Evolutionary conservation across 2,113 vertebrate genomes (phyloP), one percentile per base, ranked within the genome.

Genomic region (Otus sunia): DNA sequence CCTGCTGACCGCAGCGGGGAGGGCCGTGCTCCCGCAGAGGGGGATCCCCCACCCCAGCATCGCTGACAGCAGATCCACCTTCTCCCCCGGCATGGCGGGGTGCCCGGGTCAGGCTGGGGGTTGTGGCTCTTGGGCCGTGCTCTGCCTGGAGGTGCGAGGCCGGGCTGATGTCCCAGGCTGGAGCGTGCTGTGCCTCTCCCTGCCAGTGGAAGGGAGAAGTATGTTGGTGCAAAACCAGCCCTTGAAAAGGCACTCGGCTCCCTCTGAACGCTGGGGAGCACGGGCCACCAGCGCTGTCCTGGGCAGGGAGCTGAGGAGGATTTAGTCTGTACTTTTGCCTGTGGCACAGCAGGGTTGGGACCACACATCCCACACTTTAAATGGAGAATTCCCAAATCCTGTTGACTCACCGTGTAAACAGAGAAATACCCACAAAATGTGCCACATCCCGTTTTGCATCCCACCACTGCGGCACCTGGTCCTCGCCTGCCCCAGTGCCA

Each of bases 231-330:
- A 39, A 50, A 68, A 80, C 7, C 29, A 37, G 41, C 49, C 49
- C 63, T 20, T 47, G 45, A 13, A 60, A 78, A 14, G 36, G 34
- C 9, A 3, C 45, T 39, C 1, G 6, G 71, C 60, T 78, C 47
- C 26, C 19, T 39, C 23, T 5, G 15, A 47, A 15, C 1, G 0
- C 29, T 1, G 9, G 37, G 74, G 26, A 86, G 66, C 76, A 52
- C 1, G 0, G 62, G 12, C 36, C 0, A 4, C 11, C 3, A 1
- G 59, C 29, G 58, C 5, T 60, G 30, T 43, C 18, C 29, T 0
- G 0, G 39, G 19, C 55, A 55, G 50, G 41, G 60, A 34, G 20
- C 78, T 36, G 39, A n/a, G 81, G 13, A 55, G 45, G 55, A 14
- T 55, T 80, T 52, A 16, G 22, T 75, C 16, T 6, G 29, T 62